Base-by-base conservation (phyloP, 2,113 vertebrate species). In the Saguinus midas region DNA sequence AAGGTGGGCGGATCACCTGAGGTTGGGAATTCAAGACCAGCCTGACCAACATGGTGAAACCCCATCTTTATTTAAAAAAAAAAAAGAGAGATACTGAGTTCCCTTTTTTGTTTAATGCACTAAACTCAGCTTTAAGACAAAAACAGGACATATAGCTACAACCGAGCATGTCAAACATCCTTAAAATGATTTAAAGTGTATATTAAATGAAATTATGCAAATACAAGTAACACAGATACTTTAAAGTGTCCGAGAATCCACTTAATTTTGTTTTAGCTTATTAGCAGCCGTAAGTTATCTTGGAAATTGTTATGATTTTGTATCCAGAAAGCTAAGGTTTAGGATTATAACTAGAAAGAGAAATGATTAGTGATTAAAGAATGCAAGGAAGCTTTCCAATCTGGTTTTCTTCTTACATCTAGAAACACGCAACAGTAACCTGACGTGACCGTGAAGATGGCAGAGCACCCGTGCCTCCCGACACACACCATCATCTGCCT, bases 241-340 rank as follows among this genome's bases (percentile, higher is more conserved):
- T 86, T 6, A 37, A 64, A 73, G 79, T 35, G 40, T 37, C 37
- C 14, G 27, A 64, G 78, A 83, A 50, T 17, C 18, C 18, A 57
- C 23, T 40, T 55, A n/a, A 17, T 75, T 79, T 32, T 52, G 29
- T 58, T 84, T 87, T 12, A 50, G 48, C 61, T 68, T 88, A 45
- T 35, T 16, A 86, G 73, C 48, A 93, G 27, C 40, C 80, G 64
- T 98, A 98, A 98, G 96, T 99, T 98, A 99, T 98, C 99, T 99
- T 99, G 99, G 98, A 97, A 97, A 98, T 64, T 98, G 98, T 98
- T 98, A 99, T 97, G 98, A 98, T 45, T 99, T n/a, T 99, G 99
- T 98, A 99, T 98, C 98, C 98, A 98, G 97, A 99, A 99, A 98
- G 99, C 98, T 98, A 99, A 98, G 97, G 98, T 99, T 99, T 98